phyloP scores from a whole-genome alignment of 2,888 invertebrate species.

The Sacculina carcini region DNA sequence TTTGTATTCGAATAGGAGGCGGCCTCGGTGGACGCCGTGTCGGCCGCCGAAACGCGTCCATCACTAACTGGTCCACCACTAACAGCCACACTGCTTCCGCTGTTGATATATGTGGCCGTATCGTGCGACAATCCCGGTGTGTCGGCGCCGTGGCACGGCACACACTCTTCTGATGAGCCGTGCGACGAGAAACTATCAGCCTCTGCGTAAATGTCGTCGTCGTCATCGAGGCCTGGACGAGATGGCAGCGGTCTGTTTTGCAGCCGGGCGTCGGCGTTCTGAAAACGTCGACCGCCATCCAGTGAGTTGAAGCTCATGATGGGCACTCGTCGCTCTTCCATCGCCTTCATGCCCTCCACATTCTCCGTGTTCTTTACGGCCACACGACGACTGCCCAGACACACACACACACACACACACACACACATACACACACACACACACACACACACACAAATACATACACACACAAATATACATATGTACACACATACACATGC shows the following conservation, averaged over 20 bases:
- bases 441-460: too few relatives aligned
- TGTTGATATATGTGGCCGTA: neutral
- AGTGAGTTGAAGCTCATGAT: neutral
- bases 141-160: too few relatives aligned
- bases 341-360: slow-evolving; percentile 2
- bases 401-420: too few relatives aligned
- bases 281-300: neutral
- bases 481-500: too few relatives aligned
- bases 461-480: too few relatives aligned
- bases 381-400: too few relatives aligned
- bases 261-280: neutral
- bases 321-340: neutral
- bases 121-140: too few relatives aligned
- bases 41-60: too few relatives aligned
- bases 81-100: neutral
- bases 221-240: neutral
- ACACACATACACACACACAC: too few relatives aligned
- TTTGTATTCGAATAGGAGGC: neutral
- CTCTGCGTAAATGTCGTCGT: slow-evolving; percentile 1
- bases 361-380: neutral
- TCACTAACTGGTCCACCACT: too few relatives aligned
- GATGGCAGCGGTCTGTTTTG: neutral
- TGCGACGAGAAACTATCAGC: slow-evolving; percentile 1
- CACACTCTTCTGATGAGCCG: too few relatives aligned
- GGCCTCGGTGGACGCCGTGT: neutral